Base-by-base conservation (phyloP, 2,888 invertebrate species). In the Ptychoptera contaminata region DNA sequence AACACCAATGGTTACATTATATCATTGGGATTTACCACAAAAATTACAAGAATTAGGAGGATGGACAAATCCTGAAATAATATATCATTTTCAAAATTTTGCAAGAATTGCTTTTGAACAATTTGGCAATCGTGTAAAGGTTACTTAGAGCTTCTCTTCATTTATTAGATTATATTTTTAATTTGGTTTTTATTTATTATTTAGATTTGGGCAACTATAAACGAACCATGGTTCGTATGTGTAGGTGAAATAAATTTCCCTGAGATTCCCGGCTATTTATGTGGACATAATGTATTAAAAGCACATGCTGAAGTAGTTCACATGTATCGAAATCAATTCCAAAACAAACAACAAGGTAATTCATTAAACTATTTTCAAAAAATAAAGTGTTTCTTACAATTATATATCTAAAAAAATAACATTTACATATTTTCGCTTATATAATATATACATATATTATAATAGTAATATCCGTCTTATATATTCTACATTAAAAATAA, bases 171-270 rank as follows among this genome's bases (percentile, higher is more conserved):
- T n/a, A n/a, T n/a, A 16, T 42, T 44, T 30, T 40, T 37, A 43
- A 16, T n/a, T n/a, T n/a, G n/a, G n/a, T n/a, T n/a, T n/a, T n/a
- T n/a, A n/a, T n/a, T n/a, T n/a, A n/a, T n/a, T n/a, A n/a, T n/a
- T n/a, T n/a, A 55, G 58, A 68, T 72, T 47, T 85, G 85, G 84
- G 73, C 81, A 10, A 85, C 85, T 1, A 73, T 85, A 51, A 85
- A 85, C 57, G 85, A 85, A 56, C 83, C 84, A 2, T 63, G 67
- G 67, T 62, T 65, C 50, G 56, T 66, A 37, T 66, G 66, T 40
- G 66, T 65, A 42, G n/a, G n/a, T 1, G 69, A 71, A 1, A 59
- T 73, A 47, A 69, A 74, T 52, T 70, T 71, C 12, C 74, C 73
- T 2, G 77, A 76, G 2, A 66, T 74, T 40, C 78, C 75, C 0